Evolutionary conservation across 2,113 vertebrate genomes (phyloP).

Genomic region (Podarcis raffonei): DNA sequence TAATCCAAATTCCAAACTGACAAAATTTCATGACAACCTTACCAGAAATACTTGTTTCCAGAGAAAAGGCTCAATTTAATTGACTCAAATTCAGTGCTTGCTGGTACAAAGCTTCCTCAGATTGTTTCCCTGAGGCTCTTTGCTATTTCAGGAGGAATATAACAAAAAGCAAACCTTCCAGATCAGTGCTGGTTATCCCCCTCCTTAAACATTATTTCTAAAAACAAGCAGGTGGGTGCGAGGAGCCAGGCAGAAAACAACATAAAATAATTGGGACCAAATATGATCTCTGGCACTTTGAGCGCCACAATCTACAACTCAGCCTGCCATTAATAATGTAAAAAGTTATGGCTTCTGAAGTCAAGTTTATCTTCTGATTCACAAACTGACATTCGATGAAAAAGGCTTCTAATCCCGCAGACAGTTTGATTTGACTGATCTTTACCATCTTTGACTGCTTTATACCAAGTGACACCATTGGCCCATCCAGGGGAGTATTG

Average conservation of each 20-base stretch:
- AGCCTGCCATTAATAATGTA: slow-evolving; percentile 48
- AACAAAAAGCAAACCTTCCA: slow-evolving; percentile 2
- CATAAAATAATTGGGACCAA: slow-evolving; percentile 55
- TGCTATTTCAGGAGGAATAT: not conserved
- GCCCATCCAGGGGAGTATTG: not conserved
- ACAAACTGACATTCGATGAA: not conserved
- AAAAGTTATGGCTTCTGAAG: slow-evolving; percentile 33
- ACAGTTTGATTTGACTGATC: not conserved
- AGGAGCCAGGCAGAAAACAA: slow-evolving; percentile 21
- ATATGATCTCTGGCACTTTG: slow-evolving; percentile 1
- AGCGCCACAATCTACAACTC: slow-evolving; percentile 34
- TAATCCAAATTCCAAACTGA: not conserved
- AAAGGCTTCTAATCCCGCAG: fast-evolving
- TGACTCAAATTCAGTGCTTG: slow-evolving; percentile 32
- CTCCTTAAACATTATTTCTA: slow-evolving; percentile 33
- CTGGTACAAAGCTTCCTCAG: slow-evolving; percentile 31
- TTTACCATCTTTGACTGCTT: not conserved
- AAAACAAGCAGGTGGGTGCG: not conserved
- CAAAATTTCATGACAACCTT: slow-evolving; percentile 12
- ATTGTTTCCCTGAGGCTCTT: slow-evolving; percentile 22
- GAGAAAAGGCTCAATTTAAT: slow-evolving; percentile 25
- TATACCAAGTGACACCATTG: not conserved
- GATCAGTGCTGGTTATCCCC: not conserved
- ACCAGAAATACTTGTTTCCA: slow-evolving; percentile 33
- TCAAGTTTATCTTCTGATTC: slow-evolving; percentile 29